Conservation (phyloP, 2,888 invertebrate species). For the Lycaena phlaeas region DNA sequence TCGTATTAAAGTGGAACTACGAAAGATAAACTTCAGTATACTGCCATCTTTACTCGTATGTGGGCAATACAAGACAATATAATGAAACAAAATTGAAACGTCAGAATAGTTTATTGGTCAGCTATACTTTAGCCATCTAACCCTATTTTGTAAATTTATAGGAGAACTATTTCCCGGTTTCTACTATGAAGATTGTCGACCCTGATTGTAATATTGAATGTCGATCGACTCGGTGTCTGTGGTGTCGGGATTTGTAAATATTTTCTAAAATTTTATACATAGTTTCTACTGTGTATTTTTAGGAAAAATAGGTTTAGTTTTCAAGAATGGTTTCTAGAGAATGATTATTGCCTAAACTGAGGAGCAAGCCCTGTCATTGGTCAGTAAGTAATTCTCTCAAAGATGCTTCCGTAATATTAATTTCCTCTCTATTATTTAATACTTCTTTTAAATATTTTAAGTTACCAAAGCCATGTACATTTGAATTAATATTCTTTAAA, state of each 20-base stretch:
- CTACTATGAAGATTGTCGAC: background rate
- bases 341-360: slow-evolving; percentile 37
- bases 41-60: too few relatives aligned
- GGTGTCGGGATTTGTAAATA: slow-evolving; percentile 18
- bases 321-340: slow-evolving; percentile 49
- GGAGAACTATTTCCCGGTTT: too few relatives aligned
- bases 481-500: too few relatives aligned
- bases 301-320: slow-evolving; percentile 20
- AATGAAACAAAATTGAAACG: too few relatives aligned
- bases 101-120: too few relatives aligned
- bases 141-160: too few relatives aligned
- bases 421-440: slow-evolving; percentile 19
- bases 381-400: slow-evolving; percentile 37
- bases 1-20: too few relatives aligned
- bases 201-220: slow-evolving; percentile 16
- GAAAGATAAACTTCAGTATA: too few relatives aligned
- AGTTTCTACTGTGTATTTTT: slow-evolving; percentile 12
- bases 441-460: background rate
- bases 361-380: slow-evolving; percentile 44
- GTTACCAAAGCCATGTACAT: too few relatives aligned
- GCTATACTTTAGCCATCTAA: too few relatives aligned
- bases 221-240: slow-evolving; percentile 40
- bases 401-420: slow-evolving; percentile 31
- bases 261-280: slow-evolving; percentile 29
- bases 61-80: too few relatives aligned